Evolutionary conservation across 1,140 invertebrate genomes (phyloP), one percentile per base, ranked within the genome.

Genomic region (Frieseomelitta varia): DNA sequence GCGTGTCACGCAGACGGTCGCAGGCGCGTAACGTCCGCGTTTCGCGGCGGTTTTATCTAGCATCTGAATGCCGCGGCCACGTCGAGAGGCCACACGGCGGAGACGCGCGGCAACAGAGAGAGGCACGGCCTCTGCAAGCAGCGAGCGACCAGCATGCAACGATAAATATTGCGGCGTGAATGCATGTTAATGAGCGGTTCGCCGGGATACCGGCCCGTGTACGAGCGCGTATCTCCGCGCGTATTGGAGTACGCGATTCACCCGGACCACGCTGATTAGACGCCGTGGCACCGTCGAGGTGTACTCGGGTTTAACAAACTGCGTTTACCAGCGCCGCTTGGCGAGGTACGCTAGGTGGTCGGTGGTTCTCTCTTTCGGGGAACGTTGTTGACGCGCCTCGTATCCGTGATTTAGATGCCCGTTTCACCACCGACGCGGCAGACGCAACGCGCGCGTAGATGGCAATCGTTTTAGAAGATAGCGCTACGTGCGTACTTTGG

Each of bases 131-230:
- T 47, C 8, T 77, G 78, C 86, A 69, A 71, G 79, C 71, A 79
- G 79, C 89, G 72, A 79, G 79, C 89, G 72, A 84, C 86, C 79
- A 76, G 79, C 39, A 8, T 47, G 39, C 87, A 86, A 90, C 88
- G 88, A 93, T 93, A 93, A 93, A 93, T 93, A 93, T 93, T 92
- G 82, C 91, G 83, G 91, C 91, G 92, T 93, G 93, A 93, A 93
- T 93, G 92, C 93, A 93, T 91, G 92, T 93, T 93, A 93, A 93
- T 93, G 92, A 93, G 90, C 93, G 81, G 65, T 69, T 55, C 51
- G 80, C 19, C 53, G 55, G 39, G 78, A 47, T 86, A 84, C 74
- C 79, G 68, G 53, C 55, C 71, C 78, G 63, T 79, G 77, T 88
- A 86, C 68, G 58, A 56, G 56, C 77, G 55, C 65, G 85, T 82